Evolutionary conservation across 2,113 vertebrate genomes (phyloP).

Genomic region (Aleadryas rufinucha): DNA sequence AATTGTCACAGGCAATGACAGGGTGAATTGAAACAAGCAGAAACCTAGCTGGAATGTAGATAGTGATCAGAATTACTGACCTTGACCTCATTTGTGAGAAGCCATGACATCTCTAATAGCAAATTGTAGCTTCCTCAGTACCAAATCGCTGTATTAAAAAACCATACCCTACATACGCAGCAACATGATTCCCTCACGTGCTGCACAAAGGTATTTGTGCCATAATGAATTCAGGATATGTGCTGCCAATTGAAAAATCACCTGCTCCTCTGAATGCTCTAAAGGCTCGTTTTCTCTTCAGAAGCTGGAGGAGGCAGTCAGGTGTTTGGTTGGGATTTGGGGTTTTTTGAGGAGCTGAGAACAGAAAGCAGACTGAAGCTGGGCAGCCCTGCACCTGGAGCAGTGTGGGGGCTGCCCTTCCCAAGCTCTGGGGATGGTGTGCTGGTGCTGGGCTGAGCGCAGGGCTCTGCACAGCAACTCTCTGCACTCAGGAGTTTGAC

Average conservation of each 20-base stretch:
- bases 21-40: background rate
- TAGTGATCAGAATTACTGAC: background rate
- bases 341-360: background rate
- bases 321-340: background rate
- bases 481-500: background rate
- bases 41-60: background rate
- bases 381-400: background rate
- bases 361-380: background rate
- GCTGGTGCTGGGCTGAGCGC: accelerated
- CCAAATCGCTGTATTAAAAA: background rate
- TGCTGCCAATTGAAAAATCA: background rate
- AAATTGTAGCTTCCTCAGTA: background rate
- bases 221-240: background rate
- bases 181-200: background rate
- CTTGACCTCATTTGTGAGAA: background rate
- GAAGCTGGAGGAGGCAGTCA: background rate
- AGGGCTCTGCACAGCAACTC: background rate
- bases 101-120: background rate
- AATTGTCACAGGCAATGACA: background rate
- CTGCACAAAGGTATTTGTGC: background rate
- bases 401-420: background rate
- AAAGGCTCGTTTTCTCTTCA: background rate
- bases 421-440: accelerated
- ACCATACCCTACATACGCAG: background rate
- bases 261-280: background rate